Evolutionary conservation across 2,113 vertebrate genomes (phyloP), one percentile per base, ranked within the genome.

Genomic region (Guaruba guarouba): DNA sequence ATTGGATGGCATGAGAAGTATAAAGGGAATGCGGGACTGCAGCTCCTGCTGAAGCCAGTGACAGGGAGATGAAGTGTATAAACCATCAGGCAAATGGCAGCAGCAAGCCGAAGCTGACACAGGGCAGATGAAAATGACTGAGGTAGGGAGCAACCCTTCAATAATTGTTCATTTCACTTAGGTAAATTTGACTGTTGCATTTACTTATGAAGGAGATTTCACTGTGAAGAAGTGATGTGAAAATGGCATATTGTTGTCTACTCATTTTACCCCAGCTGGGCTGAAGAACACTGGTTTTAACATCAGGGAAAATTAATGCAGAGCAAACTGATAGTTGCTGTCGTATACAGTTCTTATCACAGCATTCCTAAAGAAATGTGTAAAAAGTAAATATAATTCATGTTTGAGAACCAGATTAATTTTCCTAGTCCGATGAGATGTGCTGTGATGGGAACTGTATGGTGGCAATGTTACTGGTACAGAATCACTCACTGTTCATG

Each of bases 251-350:
- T 2, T 1, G 3, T 37, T 27, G 66, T 37, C 48, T 16, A 4
- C 44, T 88, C 3, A 0, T 57, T 79, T 51, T 41, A 43, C 35
- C 52, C 28, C 25, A 66, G 0, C 35, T 0, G 1, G 68, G 77
- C 44, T 49, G 28, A 54, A 70, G 44, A 41, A 28, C 4, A 11
- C 33, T 33, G 27, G 8, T 76, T 91, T 71, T 37, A 57, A 8
- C 11, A 9, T 3, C 35, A 49, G 37, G 62, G 35, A 29, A 46
- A 37, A 35, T 19, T 1, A 5, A 29, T 6, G 28, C 67, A 35
- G 62, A 37, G 63, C 64, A 41, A 57, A 66, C 9, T 8, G 29
- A 10, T 29, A 14, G 10, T 31, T 79, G 41, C 18, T 69, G 0
- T 43, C 1, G 0, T 24, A 9, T 23, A 2, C 12, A 11, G 19